phyloP scores from a whole-genome alignment of 2,888 invertebrate genomes.

The Drosophila parthenogenetica region DNA sequence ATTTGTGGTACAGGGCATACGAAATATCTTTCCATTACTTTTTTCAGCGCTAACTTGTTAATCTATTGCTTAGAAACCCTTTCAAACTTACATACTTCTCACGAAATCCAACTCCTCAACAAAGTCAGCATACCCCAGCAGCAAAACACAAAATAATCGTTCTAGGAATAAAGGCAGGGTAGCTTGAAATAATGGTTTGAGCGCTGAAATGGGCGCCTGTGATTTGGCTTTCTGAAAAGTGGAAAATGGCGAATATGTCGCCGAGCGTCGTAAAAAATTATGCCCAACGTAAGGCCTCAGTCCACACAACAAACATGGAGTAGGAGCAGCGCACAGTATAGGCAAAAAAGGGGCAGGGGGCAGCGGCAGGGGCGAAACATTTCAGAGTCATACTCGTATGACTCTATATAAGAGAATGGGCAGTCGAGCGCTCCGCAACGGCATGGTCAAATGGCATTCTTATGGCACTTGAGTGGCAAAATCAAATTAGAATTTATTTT shows the following conservation, averaged over 20 bases:
- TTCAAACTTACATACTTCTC: neutral
- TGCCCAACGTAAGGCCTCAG: slow-evolving; percentile 73
- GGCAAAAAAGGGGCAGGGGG: neutral
- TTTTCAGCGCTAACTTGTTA: no score
- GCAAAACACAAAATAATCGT: slow-evolving; percentile 7
- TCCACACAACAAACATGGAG: slow-evolving; percentile 20
- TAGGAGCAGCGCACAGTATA: no score
- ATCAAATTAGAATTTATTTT: slow-evolving; percentile 84
- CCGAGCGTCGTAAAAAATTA: slow-evolving; percentile 81
- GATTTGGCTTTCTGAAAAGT: slow-evolving; percentile 72
- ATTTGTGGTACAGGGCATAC: no score
- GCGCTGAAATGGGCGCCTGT: slow-evolving; percentile 71
- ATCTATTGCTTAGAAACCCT: neutral
- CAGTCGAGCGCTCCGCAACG: neutral
- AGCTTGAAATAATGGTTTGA: slow-evolving; percentile 27
- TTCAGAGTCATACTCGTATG: slow-evolving; percentile 24
- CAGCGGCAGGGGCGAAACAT: neutral
- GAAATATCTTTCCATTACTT: no score
- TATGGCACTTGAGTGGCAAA: slow-evolving; percentile 82
- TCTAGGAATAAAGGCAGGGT: slow-evolving; percentile 7
- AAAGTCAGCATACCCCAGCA: neutral
- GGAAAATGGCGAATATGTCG: slow-evolving; percentile 79
- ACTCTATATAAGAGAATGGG: slow-evolving; percentile 25
- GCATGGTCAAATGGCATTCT: slow-evolving; percentile 70
- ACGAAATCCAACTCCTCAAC: neutral